Conservation (phyloP, 2,797 vertebrate species). For the Scyliorhinus canicula region DNA sequence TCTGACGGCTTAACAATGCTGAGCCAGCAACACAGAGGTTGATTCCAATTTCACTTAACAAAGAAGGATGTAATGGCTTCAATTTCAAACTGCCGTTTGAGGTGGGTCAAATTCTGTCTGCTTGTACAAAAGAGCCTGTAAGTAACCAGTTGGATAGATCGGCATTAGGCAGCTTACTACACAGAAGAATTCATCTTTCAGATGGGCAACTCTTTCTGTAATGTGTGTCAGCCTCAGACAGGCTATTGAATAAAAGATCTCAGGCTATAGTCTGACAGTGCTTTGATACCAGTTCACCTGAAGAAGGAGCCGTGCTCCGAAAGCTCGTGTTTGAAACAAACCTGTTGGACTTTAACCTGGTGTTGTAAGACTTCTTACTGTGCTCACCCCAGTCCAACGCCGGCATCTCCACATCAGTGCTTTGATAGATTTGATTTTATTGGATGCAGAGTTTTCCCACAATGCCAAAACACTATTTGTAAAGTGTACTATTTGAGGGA, state of each 20-base stretch:
- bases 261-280: not conserved
- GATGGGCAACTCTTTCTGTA: not conserved
- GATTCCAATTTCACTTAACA: constrained; percentile 32
- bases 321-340: too few relatives aligned
- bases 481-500: not conserved
- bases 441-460: not conserved
- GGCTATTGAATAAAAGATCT: not conserved
- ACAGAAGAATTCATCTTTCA: constrained; percentile 30
- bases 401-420: too few relatives aligned
- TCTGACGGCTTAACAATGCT: constrained; percentile 22
- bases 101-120: constrained; percentile 23
- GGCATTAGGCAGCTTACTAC: constrained; percentile 10
- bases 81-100: constrained; percentile 13
- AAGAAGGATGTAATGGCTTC: constrained; percentile 24
- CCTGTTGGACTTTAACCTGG: too few relatives aligned
- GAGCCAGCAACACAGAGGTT: constrained; percentile 31
- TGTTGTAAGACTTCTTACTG: too few relatives aligned
- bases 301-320: too few relatives aligned
- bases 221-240: not conserved
- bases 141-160: constrained; percentile 3
- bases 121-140: constrained; percentile 18
- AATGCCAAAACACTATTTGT: constrained; percentile 35
- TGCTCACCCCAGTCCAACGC: too few relatives aligned
- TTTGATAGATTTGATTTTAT: constrained; percentile 31
- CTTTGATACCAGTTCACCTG: too few relatives aligned